Base-by-base conservation (phyloP, 2,888 invertebrate species). In the Standfussiana lucernea region DNA sequence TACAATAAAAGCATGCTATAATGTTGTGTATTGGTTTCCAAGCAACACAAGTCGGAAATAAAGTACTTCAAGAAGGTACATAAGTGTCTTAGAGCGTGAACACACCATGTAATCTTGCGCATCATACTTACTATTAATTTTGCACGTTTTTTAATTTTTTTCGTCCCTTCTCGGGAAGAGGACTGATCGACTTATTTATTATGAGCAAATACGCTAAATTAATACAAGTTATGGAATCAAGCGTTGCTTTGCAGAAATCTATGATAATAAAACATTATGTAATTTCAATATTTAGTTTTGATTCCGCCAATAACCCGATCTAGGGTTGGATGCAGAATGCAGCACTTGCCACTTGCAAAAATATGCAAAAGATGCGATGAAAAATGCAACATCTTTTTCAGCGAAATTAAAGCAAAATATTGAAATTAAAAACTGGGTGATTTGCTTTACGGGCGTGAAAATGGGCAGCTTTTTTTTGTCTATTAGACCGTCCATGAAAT, bases 1-100 rank as follows among this genome's bases (percentile, higher is more conserved):
- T n/a, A 28, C n/a, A 59, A 18, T 28, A 61, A 76, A 72, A 69
- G 66, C 74, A 84, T 76, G 65, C 67, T 84, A 62, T 72, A 83
- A 82, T 80, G 40, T 35, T 75, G 7, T 85, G 37, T 80, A 71
- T 73, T 82, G 85, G 79, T 89, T 96, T 96, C 80, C 96, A 96
- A 95, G 96, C 96, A 94, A 95, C 92, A 93, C 94, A 96, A 96
- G 89, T 92, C 92, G 95, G 96, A 96, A 90, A 65, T 94, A 89
- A 96, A 96, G 88, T 96, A 95, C 92, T 95, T 95, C 90, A 96
- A 95, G 89, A 96, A 96, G 96, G 95, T 96, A 95, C 89, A 77
- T 82, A 77, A 42, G 61, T 71, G 74, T 62, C 71, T 77, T 72
- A 77, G 68, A 67, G 37, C 75, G 73, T 74, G 50, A 73, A 32